A percentile compares a stretch with the other conserved stretches of the same genome.
Evolutionary conservation across 2,113 vertebrate genomes (phyloP).

Genomic region (Chiloscyllium plagiosum): DNA sequence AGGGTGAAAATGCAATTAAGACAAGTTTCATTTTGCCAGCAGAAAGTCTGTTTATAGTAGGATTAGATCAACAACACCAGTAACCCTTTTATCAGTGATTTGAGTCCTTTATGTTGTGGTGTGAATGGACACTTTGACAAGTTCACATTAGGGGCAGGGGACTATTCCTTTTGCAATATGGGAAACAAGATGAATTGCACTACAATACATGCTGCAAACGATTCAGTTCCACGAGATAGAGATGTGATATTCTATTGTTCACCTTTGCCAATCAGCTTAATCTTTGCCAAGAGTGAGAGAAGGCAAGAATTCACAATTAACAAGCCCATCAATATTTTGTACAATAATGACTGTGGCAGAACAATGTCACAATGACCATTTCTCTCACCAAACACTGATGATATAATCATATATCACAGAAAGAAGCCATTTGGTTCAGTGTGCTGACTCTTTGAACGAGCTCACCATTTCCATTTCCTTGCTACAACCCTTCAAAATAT

Average conservation of each 20-base stretch:
- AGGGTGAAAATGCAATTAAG: background rate
- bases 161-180: conserved; percentile 21
- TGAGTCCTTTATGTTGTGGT: background rate
- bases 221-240: background rate
- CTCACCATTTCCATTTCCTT: background rate
- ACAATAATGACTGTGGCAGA: background rate
- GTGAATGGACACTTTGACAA: background rate
- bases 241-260: background rate
- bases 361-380: background rate
- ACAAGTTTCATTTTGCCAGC: background rate
- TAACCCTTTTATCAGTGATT: background rate
- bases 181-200: conserved; percentile 15
- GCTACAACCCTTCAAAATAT: background rate
- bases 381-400: background rate
- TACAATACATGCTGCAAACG: background rate
- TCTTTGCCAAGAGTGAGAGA: background rate
- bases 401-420: background rate
- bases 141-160: background rate
- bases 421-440: background rate
- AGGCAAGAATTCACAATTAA: background rate
- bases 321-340: background rate
- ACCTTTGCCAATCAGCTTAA: background rate
- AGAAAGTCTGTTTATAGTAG: background rate
- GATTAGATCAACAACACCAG: background rate
- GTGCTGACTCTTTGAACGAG: background rate